Conservation (phyloP, 2,888 invertebrate genomes). For the Callyntrura sp. region DNA sequence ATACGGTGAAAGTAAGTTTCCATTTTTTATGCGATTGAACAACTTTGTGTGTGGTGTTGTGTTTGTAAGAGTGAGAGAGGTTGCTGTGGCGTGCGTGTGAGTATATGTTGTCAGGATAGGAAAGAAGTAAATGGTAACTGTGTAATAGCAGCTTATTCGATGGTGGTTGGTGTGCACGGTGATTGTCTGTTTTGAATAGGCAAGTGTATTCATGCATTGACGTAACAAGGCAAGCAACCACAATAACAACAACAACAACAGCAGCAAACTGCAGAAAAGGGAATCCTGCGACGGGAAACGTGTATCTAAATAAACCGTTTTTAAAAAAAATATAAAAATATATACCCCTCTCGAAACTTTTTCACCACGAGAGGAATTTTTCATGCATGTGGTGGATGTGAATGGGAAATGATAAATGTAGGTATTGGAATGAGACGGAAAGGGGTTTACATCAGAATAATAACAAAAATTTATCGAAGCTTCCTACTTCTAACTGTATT, state of each 20-base stretch:
- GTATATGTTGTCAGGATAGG: neutral
- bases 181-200: constrained; percentile 25
- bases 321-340: no score
- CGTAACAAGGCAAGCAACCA: no score
- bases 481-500: no score
- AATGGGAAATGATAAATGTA: no score
- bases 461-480: no score
- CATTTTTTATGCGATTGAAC: constrained; percentile 36
- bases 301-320: no score
- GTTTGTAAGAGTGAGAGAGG: neutral
- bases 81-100: neutral
- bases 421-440: no score
- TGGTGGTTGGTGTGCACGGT: constrained; percentile 17
- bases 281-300: neutral
- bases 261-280: neutral
- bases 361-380: no score
- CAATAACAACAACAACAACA: constrained; percentile 7
- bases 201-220: neutral
- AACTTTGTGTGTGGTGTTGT: neutral
- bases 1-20: constrained; percentile 39
- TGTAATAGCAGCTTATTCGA: neutral
- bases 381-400: no score
- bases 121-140: neutral
- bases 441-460: no score
- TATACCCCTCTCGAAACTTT: no score